Evolutionary conservation across 2,888 invertebrate genomes (phyloP).

Genomic region (Lasioglossum malachurum): DNA sequence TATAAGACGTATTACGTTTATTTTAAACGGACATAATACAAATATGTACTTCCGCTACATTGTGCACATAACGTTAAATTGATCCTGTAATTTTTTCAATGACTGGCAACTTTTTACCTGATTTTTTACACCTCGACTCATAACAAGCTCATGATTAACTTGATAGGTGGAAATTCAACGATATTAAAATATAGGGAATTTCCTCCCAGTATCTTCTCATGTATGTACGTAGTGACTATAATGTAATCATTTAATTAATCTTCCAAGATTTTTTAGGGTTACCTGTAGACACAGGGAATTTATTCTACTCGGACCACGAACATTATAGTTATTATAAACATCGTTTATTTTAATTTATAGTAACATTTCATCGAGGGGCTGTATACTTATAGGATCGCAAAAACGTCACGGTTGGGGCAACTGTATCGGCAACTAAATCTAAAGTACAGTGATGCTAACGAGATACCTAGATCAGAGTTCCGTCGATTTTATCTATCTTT

Average conservation of each 20-base stretch:
- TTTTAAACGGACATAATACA: not conserved
- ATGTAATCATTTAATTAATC: slow-evolving; percentile 1
- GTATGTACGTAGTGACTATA: not conserved
- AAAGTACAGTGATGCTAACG: not conserved
- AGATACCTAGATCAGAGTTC: slow-evolving; percentile 25
- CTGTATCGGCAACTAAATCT: slow-evolving; percentile 2
- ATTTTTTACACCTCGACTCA: not conserved
- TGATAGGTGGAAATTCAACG: not conserved
- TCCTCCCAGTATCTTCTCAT: not conserved
- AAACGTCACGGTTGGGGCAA: not conserved
- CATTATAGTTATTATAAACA: not conserved
- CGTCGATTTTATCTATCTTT: slow-evolving; percentile 55
- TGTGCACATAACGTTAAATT: not conserved
- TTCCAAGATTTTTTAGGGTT: not conserved
- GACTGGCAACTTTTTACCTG: not conserved
- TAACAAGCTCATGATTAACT: not conserved
- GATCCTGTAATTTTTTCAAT: not conserved
- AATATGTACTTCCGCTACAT: not conserved
- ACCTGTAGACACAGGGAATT: not conserved
- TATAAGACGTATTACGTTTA: not conserved
- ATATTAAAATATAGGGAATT: not conserved
- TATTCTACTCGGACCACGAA: not conserved
- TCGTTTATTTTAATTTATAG: not conserved
- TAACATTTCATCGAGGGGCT: not conserved
- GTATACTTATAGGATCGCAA: not conserved